Conservation (phyloP, 2,888 invertebrate species). For the Cataglyphis albicans region DNA sequence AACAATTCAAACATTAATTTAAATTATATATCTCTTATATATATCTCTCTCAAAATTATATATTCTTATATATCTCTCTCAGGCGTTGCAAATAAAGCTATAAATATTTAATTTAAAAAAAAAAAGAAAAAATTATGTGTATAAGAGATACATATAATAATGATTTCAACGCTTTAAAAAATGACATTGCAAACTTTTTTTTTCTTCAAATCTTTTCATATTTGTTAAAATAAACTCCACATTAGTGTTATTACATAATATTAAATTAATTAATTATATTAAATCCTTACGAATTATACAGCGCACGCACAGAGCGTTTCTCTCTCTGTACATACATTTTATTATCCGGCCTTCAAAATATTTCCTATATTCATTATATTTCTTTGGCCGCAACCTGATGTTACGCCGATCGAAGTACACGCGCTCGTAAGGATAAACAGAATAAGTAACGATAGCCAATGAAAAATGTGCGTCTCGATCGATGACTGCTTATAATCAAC, state of each 20-base stretch:
- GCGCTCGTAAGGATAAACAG: background rate
- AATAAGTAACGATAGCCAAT: background rate
- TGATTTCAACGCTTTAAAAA: background rate
- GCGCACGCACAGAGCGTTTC: too few species aligned
- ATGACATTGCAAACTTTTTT: background rate
- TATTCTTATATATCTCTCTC: too few species aligned
- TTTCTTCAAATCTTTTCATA: background rate
- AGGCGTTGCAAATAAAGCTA: too few species aligned
- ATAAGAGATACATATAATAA: background rate
- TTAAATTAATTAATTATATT: background rate
- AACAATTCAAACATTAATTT: too few species aligned
- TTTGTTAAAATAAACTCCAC: background rate
- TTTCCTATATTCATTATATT: background rate
- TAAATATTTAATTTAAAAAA: too few species aligned
- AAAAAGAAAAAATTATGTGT: too few species aligned
- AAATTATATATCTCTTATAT: too few species aligned
- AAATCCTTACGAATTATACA: background rate
- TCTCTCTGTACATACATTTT: background rate
- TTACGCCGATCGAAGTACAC: background rate
- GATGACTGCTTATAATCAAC: slow-evolving; percentile 52
- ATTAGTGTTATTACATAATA: background rate
- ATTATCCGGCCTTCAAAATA: background rate
- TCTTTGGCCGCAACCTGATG: background rate
- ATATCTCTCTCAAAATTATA: too few species aligned
- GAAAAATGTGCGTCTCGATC: slow-evolving; percentile 36